Evolutionary conservation across 2,888 invertebrate species (phyloP).

Genomic region (Napeogenes sylphis): DNA sequence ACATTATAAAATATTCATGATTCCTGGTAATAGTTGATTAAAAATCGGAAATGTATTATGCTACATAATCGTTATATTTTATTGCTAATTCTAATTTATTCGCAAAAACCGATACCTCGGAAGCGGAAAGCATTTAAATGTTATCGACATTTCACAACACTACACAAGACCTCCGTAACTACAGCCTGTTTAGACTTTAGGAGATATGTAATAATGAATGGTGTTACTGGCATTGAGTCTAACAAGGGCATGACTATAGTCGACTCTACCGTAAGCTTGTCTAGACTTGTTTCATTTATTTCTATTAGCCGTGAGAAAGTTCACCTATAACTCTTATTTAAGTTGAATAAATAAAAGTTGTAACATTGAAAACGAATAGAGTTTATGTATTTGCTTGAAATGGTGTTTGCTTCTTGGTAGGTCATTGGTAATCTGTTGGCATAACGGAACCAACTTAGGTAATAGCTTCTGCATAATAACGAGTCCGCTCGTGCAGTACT

Average conservation of each 20-base stretch:
- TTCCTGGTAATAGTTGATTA: no score
- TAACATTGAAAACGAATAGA: no score
- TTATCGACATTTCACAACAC: no score
- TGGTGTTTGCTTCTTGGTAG: no score
- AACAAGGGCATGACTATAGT: constrained; percentile 6
- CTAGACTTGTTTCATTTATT: constrained; percentile 26
- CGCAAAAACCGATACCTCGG: no score
- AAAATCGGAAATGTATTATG: no score
- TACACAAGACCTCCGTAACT: neutral
- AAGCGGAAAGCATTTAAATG: no score
- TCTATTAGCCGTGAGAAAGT: constrained; percentile 21
- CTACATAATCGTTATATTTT: no score
- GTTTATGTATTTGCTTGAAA: no score
- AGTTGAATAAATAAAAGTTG: no score
- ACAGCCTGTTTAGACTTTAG: neutral
- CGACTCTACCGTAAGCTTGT: constrained; percentile 23
- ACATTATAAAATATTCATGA: no score
- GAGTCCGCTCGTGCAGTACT: constrained; percentile 19
- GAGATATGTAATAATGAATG: neutral
- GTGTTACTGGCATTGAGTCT: constrained; percentile 7
- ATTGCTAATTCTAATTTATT: no score
- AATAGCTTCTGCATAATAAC: constrained; percentile 39
- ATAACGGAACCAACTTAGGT: constrained; percentile 37
- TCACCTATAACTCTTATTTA: neutral
- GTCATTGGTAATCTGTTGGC: constrained; percentile 29